Percentiles rank a stretch among this genome's conserved stretches.
phyloP scores from a whole-genome alignment of 2,888 invertebrate species.

The Protophormia terraenovae region DNA sequence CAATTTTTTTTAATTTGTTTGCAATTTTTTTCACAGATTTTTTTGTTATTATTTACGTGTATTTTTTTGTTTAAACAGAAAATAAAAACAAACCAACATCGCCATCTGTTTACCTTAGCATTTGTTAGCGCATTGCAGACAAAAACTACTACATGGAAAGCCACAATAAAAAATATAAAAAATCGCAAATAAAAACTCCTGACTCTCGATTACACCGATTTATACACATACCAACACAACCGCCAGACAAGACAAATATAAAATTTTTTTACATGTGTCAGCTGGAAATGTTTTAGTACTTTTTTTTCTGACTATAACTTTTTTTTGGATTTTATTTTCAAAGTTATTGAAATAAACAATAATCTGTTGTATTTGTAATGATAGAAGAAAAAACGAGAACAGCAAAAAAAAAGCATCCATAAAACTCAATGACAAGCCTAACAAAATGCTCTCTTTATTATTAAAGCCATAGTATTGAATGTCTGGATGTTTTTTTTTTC shows the following conservation, averaged over 20 bases:
- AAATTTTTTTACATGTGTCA: constrained; percentile 33
- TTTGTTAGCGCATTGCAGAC: constrained; percentile 66
- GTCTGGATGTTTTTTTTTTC: not conserved
- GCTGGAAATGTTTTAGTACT: constrained; percentile 3
- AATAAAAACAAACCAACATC: constrained; percentile 9
- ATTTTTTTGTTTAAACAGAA: not conserved
- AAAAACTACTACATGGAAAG: constrained; percentile 32
- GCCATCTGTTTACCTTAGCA: constrained; percentile 61
- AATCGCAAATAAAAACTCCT: not conserved
- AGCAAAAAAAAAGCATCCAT: constrained; percentile 1
- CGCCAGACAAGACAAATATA: constrained; percentile 36
- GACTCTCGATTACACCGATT: not conserved
- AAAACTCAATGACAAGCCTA: constrained; percentile 20
- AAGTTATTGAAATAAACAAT: constrained; percentile 43
- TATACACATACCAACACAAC: constrained; percentile 8
- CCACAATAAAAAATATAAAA: too few relatives aligned
- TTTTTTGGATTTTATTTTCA: not conserved
- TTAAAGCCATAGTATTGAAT: not conserved
- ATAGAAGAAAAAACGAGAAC: not conserved
- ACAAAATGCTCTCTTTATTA: constrained; percentile 6
- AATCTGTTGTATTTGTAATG: constrained; percentile 25
- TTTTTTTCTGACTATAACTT: too few relatives aligned
- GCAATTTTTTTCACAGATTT: not conserved
- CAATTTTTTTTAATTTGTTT: not conserved
- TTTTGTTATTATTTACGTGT: constrained; percentile 11